Evolutionary conservation across 1,140 invertebrate species (phyloP).

Genomic region (Oreohelix idahoensis): DNA sequence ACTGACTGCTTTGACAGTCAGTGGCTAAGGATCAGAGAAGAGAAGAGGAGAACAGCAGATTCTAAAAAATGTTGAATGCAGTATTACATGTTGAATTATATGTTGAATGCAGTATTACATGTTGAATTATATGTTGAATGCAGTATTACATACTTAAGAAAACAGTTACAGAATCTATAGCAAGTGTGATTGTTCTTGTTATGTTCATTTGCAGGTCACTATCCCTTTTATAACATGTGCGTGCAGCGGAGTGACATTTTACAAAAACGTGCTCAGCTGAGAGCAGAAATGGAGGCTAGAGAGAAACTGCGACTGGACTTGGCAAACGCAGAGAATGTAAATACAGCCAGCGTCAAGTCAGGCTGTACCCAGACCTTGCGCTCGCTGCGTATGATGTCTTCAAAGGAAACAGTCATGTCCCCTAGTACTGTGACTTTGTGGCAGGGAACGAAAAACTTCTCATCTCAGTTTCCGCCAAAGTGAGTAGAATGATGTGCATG

Average conservation of each 20-base stretch:
- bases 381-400: conserved; percentile 37
- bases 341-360: background rate
- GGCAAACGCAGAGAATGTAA: background rate
- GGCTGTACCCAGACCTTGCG: conserved; percentile 34
- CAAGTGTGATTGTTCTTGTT: background rate
- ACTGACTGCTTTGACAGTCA: no score
- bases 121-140: no score
- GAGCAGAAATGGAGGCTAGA: conserved; percentile 33
- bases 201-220: conserved; percentile 27
- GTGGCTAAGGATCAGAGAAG: no score
- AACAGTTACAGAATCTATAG: no score
- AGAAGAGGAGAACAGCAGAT: no score
- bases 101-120: no score
- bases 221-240: conserved; percentile 40
- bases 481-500: background rate
- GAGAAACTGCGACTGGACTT: conserved; percentile 35
- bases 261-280: conserved; percentile 17
- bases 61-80: no score
- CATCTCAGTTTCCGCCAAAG: conserved; percentile 67
- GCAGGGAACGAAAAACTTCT: conserved; percentile 68
- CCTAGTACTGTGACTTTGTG: conserved; percentile 64
- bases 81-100: no score
- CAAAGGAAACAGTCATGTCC: conserved; percentile 49
- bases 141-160: no score
- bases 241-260: conserved; percentile 34